Percentiles rank a stretch among this genome's conserved stretches.
Conservation (phyloP, 2,888 invertebrate species). For the Odontothrips loti region DNA sequence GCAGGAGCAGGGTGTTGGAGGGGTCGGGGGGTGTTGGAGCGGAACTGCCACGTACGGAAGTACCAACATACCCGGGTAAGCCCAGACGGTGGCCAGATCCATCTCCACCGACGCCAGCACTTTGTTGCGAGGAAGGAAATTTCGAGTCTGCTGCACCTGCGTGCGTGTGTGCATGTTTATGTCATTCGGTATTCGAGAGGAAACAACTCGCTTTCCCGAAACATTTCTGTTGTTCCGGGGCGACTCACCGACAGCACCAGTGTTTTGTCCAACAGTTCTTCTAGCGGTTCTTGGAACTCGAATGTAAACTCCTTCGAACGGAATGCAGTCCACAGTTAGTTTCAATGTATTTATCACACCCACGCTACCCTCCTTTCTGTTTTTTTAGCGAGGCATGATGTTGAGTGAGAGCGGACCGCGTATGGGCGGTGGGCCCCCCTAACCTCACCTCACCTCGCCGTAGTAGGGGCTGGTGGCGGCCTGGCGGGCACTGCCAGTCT, state of each 20-base stretch:
- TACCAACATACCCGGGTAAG: slow-evolving; percentile 41
- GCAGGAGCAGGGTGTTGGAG: neutral
- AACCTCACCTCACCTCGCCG: neutral
- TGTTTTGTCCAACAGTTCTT: slow-evolving; percentile 31
- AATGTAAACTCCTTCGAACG: slow-evolving; percentile 33
- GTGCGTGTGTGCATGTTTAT: neutral
- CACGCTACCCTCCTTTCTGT: no score
- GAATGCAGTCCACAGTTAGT: neutral
- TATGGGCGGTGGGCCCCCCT: no score
- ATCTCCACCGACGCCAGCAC: slow-evolving; percentile 10
- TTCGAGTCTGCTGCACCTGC: neutral
- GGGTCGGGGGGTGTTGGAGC: no score
- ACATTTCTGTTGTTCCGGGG: neutral
- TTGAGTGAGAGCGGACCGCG: no score
- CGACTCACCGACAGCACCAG: slow-evolving; percentile 32
- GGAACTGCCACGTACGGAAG: no score
- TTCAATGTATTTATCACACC: no score
- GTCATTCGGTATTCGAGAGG: neutral
- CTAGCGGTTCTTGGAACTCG: slow-evolving; percentile 32
- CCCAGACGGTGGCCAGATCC: slow-evolving; percentile 44
- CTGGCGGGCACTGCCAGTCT: neutral
- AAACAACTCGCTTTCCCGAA: neutral
- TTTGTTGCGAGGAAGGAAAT: neutral
- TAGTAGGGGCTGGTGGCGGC: slow-evolving; percentile 17
- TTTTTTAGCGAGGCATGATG: no score